Conservation (phyloP, 2,888 invertebrate species). For the Macrostomum cliftonense region DNA sequence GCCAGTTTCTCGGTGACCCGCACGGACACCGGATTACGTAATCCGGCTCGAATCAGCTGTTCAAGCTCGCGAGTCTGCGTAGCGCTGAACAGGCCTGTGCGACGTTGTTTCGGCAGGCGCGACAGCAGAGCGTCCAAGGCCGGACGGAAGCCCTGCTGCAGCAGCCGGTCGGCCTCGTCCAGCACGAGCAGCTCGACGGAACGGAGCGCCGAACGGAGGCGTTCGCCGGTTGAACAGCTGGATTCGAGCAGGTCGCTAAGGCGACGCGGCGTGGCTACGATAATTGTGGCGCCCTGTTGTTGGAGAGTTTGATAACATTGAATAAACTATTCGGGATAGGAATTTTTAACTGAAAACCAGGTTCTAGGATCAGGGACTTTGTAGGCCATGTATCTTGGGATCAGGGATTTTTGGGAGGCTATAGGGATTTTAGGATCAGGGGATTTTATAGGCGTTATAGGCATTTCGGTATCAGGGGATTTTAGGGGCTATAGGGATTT, state of each 20-base stretch:
- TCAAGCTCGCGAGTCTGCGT: conserved; percentile 86
- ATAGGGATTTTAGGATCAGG: not conserved
- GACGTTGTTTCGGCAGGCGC: conserved; percentile 70
- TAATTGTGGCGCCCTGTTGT: conserved; percentile 52
- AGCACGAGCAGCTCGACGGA: conserved; percentile 63
- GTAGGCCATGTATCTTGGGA: too few species aligned
- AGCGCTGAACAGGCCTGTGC: conserved; percentile 94
- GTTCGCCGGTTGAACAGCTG: too few species aligned
- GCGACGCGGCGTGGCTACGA: conserved; percentile 75
- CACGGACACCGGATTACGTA: conserved; percentile 11
- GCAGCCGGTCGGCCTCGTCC: conserved; percentile 83
- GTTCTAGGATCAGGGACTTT: too few species aligned
- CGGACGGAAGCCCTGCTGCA: conserved; percentile 63
- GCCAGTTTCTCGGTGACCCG: not conserved
- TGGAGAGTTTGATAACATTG: too few species aligned
- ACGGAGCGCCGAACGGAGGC: not conserved
- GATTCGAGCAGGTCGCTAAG: conserved; percentile 1
- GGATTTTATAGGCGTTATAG: not conserved
- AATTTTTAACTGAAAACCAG: too few species aligned
- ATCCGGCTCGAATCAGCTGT: conserved; percentile 71
- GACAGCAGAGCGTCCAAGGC: conserved; percentile 63
- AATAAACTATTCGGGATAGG: too few species aligned
- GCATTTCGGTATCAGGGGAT: not conserved
- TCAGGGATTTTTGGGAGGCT: too few species aligned
- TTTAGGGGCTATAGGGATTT: not conserved